Base-by-base conservation (phyloP, 1,140 invertebrate genomes). In the Ceratina calcarata region DNA sequence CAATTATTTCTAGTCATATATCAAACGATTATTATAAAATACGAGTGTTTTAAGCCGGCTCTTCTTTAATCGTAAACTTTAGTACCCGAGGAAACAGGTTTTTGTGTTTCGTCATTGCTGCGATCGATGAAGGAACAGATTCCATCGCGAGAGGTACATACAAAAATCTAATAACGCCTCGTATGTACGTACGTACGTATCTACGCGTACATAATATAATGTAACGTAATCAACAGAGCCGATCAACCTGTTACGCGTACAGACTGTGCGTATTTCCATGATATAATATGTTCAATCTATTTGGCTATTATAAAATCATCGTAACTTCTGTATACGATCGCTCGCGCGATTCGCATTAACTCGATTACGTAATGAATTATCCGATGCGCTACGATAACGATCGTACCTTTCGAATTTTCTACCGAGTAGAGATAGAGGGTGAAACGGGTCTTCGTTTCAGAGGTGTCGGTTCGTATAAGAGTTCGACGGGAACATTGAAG, bases 281-380 rank as follows among this genome's bases (percentile, higher is more conserved):
- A 62, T 78, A 72, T 72, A 78, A 78, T 72, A 16, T 27, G 68
- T 71, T 71, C 58, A 78, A 65, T 64, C 68, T 73, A 73, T 79
- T 74, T 27, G 62, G n/a, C 53, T 74, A 74, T 66, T 74, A 74
- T 65, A 79, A 79, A 79, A 79, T 79, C 61, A 57, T 58, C 60
- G 68, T 72, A 72, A 72, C 58, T 71, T 71, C 49, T 71, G 27
- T 70, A 49, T 55, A 61, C 20, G 74, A 61, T 53, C 62, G n/a
- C 45, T 16, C 27, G 37, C 62, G 12, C 10, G n/a, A 15, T 24
- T 62, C 75, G 27, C 6, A 58, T 71, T 78, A 71, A 70, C 67
- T 0, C 12, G n/a, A 16, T 78, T 72, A 45, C 58, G 13, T 55
- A 78, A 71, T 24, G 22, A 62, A 45, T 62, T 55, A 24, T 53